Evolutionary conservation across 2,113 vertebrate species (phyloP).

Genomic region (Corydoras sp.): DNA sequence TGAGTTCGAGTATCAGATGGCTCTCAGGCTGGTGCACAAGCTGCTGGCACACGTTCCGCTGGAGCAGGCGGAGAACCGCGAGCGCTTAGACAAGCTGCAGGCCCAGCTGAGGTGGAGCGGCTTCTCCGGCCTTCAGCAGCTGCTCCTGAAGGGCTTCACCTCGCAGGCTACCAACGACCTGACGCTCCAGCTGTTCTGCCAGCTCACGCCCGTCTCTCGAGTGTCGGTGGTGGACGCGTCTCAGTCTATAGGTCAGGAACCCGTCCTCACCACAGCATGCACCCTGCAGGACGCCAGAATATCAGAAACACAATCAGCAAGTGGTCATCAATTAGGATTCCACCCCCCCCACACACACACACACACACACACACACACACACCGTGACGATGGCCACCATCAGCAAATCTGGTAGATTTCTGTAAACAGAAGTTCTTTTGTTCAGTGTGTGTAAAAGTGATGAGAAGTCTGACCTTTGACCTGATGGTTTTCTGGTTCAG

Average conservation of each 20-base stretch:
- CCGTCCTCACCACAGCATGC: too few relatives aligned
- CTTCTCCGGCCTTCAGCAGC: constrained; percentile 92
- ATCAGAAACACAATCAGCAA: too few relatives aligned
- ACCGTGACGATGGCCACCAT: too few relatives aligned
- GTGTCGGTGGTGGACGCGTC: constrained; percentile 94
- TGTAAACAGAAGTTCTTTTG: too few relatives aligned
- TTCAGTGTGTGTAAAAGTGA: too few relatives aligned
- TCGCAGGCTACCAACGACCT: constrained; percentile 89
- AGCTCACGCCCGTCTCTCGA: constrained; percentile 89
- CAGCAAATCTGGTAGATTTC: too few relatives aligned
- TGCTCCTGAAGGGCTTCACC: constrained; percentile 94
- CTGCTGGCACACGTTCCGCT: constrained; percentile 87
- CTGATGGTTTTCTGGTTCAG: too few relatives aligned
- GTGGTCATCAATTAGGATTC: too few relatives aligned
- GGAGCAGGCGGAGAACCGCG: constrained; percentile 89
- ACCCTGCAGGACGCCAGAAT: background rate
- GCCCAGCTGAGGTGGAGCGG: constrained; percentile 92
- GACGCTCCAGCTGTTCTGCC: constrained; percentile 91
- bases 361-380: too few relatives aligned
- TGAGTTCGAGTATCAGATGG: constrained; percentile 98
- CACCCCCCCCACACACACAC: too few relatives aligned
- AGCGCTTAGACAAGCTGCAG: constrained; percentile 93
- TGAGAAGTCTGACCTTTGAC: too few relatives aligned
- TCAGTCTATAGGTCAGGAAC: constrained; percentile 83
- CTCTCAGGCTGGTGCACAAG: constrained; percentile 84